Evolutionary conservation across 2,888 invertebrate species (phyloP), one percentile per base, ranked within the genome.

Genomic region (Odiellus spinosus): DNA sequence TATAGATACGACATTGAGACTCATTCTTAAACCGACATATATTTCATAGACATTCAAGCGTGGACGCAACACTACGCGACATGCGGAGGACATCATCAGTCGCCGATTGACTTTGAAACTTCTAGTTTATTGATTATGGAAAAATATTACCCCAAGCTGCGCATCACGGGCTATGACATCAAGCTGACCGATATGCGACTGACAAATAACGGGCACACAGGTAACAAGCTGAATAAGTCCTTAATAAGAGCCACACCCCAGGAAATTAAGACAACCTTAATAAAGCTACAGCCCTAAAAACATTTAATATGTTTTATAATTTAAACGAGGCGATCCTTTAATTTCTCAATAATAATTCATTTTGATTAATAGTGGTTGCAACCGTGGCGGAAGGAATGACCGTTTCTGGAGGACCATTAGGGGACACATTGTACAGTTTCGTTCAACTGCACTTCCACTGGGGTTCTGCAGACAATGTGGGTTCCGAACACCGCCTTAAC

Each of bases 381-480:
- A 26, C 26, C 11, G 49, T 50, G 11, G 40, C 42, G 14, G 40
- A 41, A 18, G 42, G 48, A 12, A 43, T 32, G 10, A 45, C 54
- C 19, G 41, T 45, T 21, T 48, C 45, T 17, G 53, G 53, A 11
- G 53, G 53, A 11, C 32, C 52, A 26, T 26, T 26, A 26, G 26
- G 26, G 45, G 50, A 48, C 18, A 46, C 46, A 26, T 20, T 38
- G 4, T 65, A 63, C 55, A 60, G 59, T 45, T 59, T 84, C 44
- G 77, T 79, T 47, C 81, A 84, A 63, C 67, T 84, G 43, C 84
- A 85, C 61, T 81, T 85, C 64, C 85, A 86, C 61, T 85, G 84
- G 83, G 81, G 81, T 1, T 74, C 76, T 59, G 77, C 80, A 55
- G 79, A 81, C 59, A 73, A 76, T 3, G 71, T 77, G 44, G 74